Evolutionary conservation across 2,888 invertebrate species (phyloP).

Genomic region (Meghimatium bilineatum): DNA sequence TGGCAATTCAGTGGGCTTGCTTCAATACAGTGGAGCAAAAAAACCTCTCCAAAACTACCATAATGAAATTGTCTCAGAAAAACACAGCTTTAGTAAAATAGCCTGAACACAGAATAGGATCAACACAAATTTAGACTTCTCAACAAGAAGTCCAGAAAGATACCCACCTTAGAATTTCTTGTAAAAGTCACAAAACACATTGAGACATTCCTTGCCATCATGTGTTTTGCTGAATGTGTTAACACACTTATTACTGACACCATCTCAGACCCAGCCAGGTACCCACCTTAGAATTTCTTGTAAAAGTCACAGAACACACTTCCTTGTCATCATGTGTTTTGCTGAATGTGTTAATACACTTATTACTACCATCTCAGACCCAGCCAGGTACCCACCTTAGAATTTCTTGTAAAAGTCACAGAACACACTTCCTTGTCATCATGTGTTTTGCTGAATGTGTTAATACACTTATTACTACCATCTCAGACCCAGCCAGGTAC

Average conservation of each 20-base stretch:
- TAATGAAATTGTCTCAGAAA: no score
- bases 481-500: no score
- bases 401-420: slow-evolving; percentile 94
- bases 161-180: slow-evolving; percentile 91
- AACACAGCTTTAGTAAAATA: no score
- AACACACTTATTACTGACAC: slow-evolving; percentile 93
- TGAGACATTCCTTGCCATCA: slow-evolving; percentile 93
- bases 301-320: slow-evolving; percentile 94
- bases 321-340: slow-evolving; percentile 96
- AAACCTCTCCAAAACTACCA: no score
- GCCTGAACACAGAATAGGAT: no score
- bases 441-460: slow-evolving; percentile 94
- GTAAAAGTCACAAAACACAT: slow-evolving; percentile 96
- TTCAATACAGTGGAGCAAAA: no score
- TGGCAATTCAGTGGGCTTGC: no score
- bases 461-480: slow-evolving; percentile 93
- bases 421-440: slow-evolving; percentile 96
- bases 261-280: slow-evolving; percentile 91
- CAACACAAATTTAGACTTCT: no score
- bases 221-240: slow-evolving; percentile 96
- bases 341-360: slow-evolving; percentile 94
- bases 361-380: slow-evolving; percentile 97
- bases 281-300: slow-evolving; percentile 93
- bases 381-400: slow-evolving; percentile 84
- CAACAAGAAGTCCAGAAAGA: no score